phyloP scores from a whole-genome alignment of 2,888 invertebrate genomes.

The Carpatolechia fugitivella region DNA sequence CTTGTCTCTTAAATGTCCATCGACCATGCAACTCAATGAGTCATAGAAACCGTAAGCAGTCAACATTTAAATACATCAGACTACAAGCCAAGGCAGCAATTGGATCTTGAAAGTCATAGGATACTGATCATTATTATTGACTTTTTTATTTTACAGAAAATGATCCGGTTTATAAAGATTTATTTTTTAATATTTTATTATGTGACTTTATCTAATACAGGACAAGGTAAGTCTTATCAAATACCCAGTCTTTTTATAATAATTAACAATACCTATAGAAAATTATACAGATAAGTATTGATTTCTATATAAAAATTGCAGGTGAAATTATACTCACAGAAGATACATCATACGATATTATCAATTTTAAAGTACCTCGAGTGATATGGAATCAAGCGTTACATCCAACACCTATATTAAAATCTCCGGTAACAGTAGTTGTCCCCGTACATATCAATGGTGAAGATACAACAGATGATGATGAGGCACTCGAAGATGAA shows the following conservation, averaged over 20 bases:
- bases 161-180: slow-evolving; percentile 30
- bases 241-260: too few species aligned
- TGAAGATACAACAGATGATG: slow-evolving; percentile 36
- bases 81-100: slow-evolving; percentile 55
- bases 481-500: slow-evolving; percentile 22
- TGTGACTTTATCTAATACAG: slow-evolving; percentile 25
- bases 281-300: too few species aligned
- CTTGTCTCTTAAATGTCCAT: slow-evolving; percentile 60
- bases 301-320: too few species aligned
- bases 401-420: slow-evolving; percentile 59
- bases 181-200: slow-evolving; percentile 27
- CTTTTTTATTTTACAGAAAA: slow-evolving; percentile 29
- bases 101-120: slow-evolving; percentile 51
- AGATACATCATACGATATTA: slow-evolving; percentile 52
- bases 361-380: slow-evolving; percentile 56
- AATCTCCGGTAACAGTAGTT: slow-evolving; percentile 61
- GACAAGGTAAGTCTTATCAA: slow-evolving; percentile 23
- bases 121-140: slow-evolving; percentile 31
- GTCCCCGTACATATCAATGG: slow-evolving; percentile 64
- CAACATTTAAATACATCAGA: slow-evolving; percentile 65
- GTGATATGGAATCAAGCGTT: slow-evolving; percentile 59
- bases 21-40: slow-evolving; percentile 57
- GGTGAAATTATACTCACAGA: slow-evolving; percentile 37
- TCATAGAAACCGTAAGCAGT: slow-evolving; percentile 50
- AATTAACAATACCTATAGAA: too few species aligned